Evolutionary conservation across 1,140 invertebrate genomes (phyloP).

Genomic region (Cydia amplana): DNA sequence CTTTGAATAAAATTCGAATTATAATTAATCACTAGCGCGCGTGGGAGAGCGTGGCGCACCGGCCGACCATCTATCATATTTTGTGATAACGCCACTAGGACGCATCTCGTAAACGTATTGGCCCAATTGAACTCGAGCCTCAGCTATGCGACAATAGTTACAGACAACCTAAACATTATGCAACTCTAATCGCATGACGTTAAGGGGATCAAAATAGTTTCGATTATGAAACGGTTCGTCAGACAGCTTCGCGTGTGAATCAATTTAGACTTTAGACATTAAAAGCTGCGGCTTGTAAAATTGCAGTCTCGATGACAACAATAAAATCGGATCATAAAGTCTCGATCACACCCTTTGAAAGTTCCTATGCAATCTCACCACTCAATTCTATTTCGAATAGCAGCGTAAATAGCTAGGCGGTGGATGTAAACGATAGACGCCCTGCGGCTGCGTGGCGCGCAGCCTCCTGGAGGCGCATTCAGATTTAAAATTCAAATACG

Average conservation of each 20-base stretch:
- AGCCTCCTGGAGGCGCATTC: neutral
- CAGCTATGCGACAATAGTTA: slow-evolving; percentile 62
- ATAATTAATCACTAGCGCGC: slow-evolving; percentile 77
- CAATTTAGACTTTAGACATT: slow-evolving; percentile 38
- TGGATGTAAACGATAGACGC: slow-evolving; percentile 62
- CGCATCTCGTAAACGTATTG: slow-evolving; percentile 72
- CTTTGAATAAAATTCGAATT: slow-evolving; percentile 80
- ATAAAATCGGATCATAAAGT: slow-evolving; percentile 66
- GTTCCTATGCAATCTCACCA: slow-evolving; percentile 62
- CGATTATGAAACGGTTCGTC: slow-evolving; percentile 19
- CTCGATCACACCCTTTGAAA: slow-evolving; percentile 57
- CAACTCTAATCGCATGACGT: slow-evolving; percentile 26
- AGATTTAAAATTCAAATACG: neutral
- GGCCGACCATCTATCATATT: slow-evolving; percentile 77
- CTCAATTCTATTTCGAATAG: slow-evolving; percentile 69
- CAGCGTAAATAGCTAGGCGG: slow-evolving; percentile 68
- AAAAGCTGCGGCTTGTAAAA: slow-evolving; percentile 47
- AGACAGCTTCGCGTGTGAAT: slow-evolving; percentile 4
- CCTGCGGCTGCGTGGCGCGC: slow-evolving; percentile 52
- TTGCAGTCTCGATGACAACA: slow-evolving; percentile 56
- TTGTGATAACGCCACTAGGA: slow-evolving; percentile 76
- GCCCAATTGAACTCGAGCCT: slow-evolving; percentile 57
- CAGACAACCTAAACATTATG: slow-evolving; percentile 39
- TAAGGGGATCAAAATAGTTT: slow-evolving; percentile 24
- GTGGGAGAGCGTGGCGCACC: slow-evolving; percentile 73